These are phyloP conservation scores for Percopsis transmontana DNA, from an alignment of 2,113 vertebrate species.

Conservation along the genomic window DNA sequence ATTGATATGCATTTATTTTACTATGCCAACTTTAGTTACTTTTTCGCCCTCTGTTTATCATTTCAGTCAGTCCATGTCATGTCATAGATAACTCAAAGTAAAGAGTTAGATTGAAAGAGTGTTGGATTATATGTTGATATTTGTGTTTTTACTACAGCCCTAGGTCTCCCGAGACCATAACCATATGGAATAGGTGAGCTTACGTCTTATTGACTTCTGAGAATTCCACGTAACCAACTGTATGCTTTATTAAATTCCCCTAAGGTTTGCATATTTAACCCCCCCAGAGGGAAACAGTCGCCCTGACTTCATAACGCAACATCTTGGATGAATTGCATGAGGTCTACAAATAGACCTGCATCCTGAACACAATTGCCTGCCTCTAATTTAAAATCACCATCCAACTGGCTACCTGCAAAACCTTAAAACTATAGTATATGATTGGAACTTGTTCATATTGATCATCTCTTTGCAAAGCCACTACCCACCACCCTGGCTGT, in stretches of 20 bases:
- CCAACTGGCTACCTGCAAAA: background rate
- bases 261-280: slow-evolving; percentile 5
- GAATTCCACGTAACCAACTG: background rate
- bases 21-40: too few species aligned
- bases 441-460: slow-evolving; percentile 5
- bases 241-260: background rate
- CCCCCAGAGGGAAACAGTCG: slow-evolving; percentile 14
- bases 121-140: background rate
- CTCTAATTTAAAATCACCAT: background rate
- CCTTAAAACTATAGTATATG: slow-evolving; percentile 1
- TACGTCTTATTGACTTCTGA: too few species aligned
- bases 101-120: background rate
- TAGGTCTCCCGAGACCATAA: too few species aligned
- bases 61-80: too few species aligned
- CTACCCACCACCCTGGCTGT: slow-evolving; percentile 5
- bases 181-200: too few species aligned
- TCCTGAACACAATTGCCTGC: too few species aligned
- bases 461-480: slow-evolving; percentile 10
- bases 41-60: too few species aligned
- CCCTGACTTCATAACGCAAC: slow-evolving; percentile 21
- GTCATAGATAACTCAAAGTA: too few species aligned
- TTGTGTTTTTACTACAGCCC: background rate
- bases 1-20: too few species aligned
- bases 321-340: slow-evolving; percentile 1
- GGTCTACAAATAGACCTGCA: too few species aligned